phyloP scores from a whole-genome alignment of 2,113 vertebrate species.

The Vombatus ursinus region DNA sequence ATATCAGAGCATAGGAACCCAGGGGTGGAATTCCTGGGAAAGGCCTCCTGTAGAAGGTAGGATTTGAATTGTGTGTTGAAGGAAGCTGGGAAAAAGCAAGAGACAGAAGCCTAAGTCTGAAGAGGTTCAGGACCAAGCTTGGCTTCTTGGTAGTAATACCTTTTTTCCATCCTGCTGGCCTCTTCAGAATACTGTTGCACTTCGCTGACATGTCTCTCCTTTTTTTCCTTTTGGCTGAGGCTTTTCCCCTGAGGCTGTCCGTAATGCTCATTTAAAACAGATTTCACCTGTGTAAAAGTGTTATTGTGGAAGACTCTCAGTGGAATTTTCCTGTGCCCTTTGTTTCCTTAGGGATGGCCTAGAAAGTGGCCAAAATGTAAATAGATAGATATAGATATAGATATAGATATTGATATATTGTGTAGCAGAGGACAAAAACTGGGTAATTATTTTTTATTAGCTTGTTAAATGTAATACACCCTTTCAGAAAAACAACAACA shows the following conservation, averaged over 20 bases:
- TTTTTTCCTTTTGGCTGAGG: not conserved
- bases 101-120: not conserved
- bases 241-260: not conserved
- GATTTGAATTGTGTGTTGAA: no score
- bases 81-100: not conserved
- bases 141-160: not conserved
- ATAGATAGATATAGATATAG: no score
- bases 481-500: not conserved
- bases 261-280: not conserved
- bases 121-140: not conserved
- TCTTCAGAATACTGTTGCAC: not conserved
- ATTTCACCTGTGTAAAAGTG: not conserved
- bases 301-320: not conserved
- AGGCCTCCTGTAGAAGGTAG: no score
- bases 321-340: not conserved
- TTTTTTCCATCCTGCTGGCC: not conserved
- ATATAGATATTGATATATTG: no score
- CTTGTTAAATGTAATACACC: not conserved
- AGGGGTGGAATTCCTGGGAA: no score
- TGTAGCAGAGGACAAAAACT: not conserved
- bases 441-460: not conserved
- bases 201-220: not conserved
- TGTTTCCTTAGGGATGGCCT: not conserved
- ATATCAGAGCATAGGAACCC: no score
- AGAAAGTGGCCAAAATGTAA: not conserved